Conservation (phyloP, 2,113 vertebrate genomes). For the Calidris pugnax region DNA sequence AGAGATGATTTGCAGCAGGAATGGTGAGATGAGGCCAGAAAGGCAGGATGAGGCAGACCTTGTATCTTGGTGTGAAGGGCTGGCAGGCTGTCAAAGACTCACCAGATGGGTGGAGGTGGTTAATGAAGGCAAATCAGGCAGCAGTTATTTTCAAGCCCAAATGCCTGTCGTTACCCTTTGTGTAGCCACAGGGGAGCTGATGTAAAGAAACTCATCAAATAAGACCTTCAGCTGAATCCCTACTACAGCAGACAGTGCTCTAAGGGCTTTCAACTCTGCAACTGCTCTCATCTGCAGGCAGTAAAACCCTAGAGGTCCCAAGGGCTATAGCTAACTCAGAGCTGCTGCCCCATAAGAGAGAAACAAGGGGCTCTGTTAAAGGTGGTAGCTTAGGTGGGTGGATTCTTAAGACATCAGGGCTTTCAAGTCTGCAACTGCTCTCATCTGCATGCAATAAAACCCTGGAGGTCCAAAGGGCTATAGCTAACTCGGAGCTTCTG, state of each 20-base stretch:
- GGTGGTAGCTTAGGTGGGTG: neutral
- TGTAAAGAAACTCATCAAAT: neutral
- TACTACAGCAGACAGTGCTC: neutral
- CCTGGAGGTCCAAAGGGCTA: neutral
- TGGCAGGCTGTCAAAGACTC: neutral
- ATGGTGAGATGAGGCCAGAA: neutral
- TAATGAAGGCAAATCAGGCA: neutral
- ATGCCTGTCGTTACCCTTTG: neutral
- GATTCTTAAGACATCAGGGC: neutral
- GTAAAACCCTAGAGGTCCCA: neutral
- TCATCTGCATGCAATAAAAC: neutral
- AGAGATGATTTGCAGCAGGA: neutral
- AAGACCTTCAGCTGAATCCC: neutral
- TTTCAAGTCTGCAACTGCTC: fast-evolving
- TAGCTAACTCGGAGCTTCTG: neutral
- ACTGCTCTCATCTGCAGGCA: no score
- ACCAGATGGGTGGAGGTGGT: neutral
- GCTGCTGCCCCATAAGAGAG: neutral
- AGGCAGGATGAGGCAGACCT: neutral
- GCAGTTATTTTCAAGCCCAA: neutral
- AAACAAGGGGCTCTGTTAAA: neutral
- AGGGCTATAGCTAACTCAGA: neutral
- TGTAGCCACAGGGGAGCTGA: neutral
- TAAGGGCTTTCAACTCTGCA: neutral
- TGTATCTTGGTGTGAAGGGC: fast-evolving